phyloP scores from a whole-genome alignment of 2,113 vertebrate species.

The Reinhardtius hippoglossoides region DNA sequence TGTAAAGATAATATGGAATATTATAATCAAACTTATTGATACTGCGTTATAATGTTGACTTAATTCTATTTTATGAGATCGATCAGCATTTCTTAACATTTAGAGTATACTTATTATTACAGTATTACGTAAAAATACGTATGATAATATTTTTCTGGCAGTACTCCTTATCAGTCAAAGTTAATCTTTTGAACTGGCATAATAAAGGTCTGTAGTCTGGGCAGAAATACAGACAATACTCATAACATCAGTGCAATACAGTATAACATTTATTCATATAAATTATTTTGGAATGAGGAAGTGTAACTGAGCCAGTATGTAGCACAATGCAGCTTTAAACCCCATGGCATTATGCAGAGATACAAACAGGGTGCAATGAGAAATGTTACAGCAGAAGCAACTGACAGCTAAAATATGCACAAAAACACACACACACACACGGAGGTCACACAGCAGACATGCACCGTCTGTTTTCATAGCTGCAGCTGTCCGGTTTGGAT shows the following conservation, averaged over 20 bases:
- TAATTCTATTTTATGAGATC: no score
- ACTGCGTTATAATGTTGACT: no score
- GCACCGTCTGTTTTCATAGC: constrained; percentile 58
- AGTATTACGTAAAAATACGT: no score
- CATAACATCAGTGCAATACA: constrained; percentile 15
- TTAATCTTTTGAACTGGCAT: no score
- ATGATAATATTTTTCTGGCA: no score
- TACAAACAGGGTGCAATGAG: neutral
- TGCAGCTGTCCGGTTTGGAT: constrained; percentile 64
- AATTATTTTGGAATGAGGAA: neutral
- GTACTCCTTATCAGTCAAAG: no score
- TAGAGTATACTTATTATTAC: no score
- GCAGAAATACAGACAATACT: neutral
- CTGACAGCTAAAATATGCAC: constrained; percentile 18
- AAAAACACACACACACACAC: neutral
- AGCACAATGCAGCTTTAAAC: constrained; percentile 9
- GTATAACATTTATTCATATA: constrained; percentile 44
- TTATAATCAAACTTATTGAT: no score
- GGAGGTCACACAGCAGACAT: constrained; percentile 36
- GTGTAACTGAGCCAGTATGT: neutral
- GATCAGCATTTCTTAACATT: no score
- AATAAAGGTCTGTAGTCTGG: neutral
- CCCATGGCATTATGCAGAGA: neutral
- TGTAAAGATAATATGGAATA: no score
- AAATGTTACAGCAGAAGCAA: constrained; percentile 9